Evolutionary conservation across 2,113 vertebrate genomes (phyloP), one percentile per base, ranked within the genome.

Genomic region (Perca schrenkii): DNA sequence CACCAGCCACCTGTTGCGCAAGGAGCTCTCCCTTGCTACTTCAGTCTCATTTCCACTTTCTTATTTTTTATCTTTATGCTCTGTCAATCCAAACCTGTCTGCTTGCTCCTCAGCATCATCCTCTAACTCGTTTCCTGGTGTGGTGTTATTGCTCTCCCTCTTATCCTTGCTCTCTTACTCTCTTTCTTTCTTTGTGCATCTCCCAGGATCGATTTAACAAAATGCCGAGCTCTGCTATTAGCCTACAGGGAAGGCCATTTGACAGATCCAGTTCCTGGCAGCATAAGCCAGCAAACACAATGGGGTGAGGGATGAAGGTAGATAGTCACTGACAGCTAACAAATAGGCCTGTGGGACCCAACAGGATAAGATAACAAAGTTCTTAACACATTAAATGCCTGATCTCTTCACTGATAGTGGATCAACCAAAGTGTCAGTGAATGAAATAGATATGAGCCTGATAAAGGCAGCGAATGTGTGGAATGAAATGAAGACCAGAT

Each of bases 251-350:
- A 90, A 54, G 25, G 74, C 67, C 68, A 68, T 92, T 91, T 92
- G 90, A 93, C 84, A 91, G 86, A 89, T 88, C 79, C 84, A 75
- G 80, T 93, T 90, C 58, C 75, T 82, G 77, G 70, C 64, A 87
- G 79, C 71, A 74, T 80, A 88, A 91, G 80, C 84, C 77, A 70
- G 87, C 84, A 80, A 91, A 91, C 89, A 91, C 89, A 90, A 86
- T 86, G 50, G 85, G 60, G 77, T 62, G 28, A 65, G 47, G 81
- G 80, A 90, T 84, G 68, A 88, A 90, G 91, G 85, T 83, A 91
- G 91, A 93, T 91, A 87, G 89, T 89, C 86, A 76, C 57, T 92
- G 93, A 91, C 92, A 88, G 88, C 86, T 92, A 92, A 92, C 89
- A 92, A 94, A 92, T 87, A 90, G 83, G 74, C 92, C 86, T 71